Evolutionary conservation across 2,888 invertebrate genomes (phyloP), one percentile per base, ranked within the genome.

Genomic region (Myopa tessellatipennis): DNA sequence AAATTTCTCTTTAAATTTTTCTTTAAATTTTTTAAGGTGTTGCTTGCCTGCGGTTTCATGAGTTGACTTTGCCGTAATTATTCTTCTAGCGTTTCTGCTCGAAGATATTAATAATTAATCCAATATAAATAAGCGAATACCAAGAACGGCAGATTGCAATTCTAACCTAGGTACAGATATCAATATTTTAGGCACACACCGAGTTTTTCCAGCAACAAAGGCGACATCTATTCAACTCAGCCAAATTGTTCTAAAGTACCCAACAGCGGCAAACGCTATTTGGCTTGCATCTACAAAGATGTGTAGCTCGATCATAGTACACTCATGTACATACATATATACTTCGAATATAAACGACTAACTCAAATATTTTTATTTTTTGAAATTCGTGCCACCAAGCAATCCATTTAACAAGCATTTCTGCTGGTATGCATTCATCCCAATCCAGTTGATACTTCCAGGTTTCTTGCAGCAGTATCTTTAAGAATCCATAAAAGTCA

Each of bases 371-470:
- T 52, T 52, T 8, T 12, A 52, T 14, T 14, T 52, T 52, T 52
- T 78, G 60, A 61, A 80, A 78, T 18, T 70, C 52, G 6, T 2
- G 50, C 69, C 69, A 70, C 69, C 69, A 70, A 4, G 18, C 50
- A 10, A 16, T 70, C 52, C 52, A 70, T 18, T 26, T 70, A 6
- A 26, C n/a, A 50, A 52, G 69, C 34, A 70, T 52, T 26, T 26
- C 26, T 26, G 71, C 38, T 40, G 79, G 79, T 26, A 79, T n/a
- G 55, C 3, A 55, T n/a, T 81, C 79, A 67, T 81, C 80, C 80
- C 81, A 81, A 18, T 67, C 72, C 5, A 77, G n/a, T 26, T 26
- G 26, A 81, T 55, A 68, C 50, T 74, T 77, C 80, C 79, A 80
- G 4, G 79, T 78, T 3, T 70, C 65, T 69, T 78, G 77, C 5